phyloP scores from a whole-genome alignment of 1,140 invertebrate genomes.

The Gonioctena quinquepunctata region DNA sequence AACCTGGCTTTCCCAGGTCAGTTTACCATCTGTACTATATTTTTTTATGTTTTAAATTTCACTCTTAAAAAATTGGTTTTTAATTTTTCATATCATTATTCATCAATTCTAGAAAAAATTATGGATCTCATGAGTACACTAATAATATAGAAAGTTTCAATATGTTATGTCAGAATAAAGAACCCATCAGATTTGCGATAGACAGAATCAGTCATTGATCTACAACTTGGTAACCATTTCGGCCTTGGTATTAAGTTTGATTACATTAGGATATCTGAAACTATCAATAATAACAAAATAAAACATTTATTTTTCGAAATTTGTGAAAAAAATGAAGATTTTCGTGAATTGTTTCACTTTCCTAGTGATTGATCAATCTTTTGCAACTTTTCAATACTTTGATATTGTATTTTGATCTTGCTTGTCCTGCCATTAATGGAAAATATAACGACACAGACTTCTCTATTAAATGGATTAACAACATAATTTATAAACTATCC shows the following conservation, averaged over 20 bases:
- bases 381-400: neutral
- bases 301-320: neutral
- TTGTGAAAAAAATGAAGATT: neutral
- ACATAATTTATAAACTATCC: neutral
- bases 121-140: no score
- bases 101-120: no score
- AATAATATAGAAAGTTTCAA: constrained; percentile 2
- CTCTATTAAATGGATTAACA: neutral
- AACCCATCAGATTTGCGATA: neutral
- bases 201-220: neutral
- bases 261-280: neutral
- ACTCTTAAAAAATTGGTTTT: no score
- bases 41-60: no score
- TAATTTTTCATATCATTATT: no score
- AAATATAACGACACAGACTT: neutral
- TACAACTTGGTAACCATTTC: neutral
- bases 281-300: neutral
- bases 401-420: neutral
- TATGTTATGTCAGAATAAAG: no score
- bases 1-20: no score
- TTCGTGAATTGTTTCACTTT: neutral
- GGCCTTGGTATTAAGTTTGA: neutral
- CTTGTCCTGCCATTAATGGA: neutral
- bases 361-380: neutral
- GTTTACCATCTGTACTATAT: no score